phyloP scores from a whole-genome alignment of 2,888 invertebrate genomes.

The Brachyptera putata region DNA sequence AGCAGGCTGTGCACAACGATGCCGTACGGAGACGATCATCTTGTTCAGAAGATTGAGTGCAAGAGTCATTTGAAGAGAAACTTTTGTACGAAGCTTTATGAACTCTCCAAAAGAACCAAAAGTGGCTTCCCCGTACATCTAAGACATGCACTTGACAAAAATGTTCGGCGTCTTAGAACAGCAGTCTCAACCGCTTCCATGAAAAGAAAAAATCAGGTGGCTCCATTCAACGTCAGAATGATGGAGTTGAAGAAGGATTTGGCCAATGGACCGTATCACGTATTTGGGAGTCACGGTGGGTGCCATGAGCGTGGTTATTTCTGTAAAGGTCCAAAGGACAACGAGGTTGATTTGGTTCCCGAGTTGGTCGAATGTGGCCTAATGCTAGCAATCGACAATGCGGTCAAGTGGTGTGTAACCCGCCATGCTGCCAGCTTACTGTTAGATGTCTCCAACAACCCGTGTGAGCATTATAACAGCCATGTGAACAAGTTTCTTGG shows the following conservation, averaged over 20 bases:
- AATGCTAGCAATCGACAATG: background rate
- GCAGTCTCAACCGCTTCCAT: background rate
- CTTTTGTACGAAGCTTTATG: background rate
- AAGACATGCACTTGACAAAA: background rate
- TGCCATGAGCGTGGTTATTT: background rate
- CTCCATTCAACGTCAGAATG: background rate
- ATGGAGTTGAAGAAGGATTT: background rate
- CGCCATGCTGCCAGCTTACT: background rate
- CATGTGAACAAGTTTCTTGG: background rate
- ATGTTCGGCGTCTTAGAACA: background rate
- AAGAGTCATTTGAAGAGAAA: background rate
- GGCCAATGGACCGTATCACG: background rate
- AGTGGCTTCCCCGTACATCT: background rate
- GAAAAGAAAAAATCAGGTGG: background rate
- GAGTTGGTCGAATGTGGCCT: background rate
- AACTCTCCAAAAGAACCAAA: background rate
- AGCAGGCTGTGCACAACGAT: background rate
- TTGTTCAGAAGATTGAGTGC: slow-evolving; percentile 15
- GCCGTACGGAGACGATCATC: slow-evolving; percentile 9
- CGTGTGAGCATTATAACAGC: background rate
- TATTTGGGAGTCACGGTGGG: background rate
- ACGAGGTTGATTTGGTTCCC: background rate
- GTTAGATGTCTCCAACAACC: background rate
- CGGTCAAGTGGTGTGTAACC: background rate
- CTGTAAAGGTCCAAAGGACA: background rate